Percentiles rank a stretch among this genome's conserved stretches.
Conservation (phyloP, 2,113 vertebrate species). For the Pseudorasbora parva region DNA sequence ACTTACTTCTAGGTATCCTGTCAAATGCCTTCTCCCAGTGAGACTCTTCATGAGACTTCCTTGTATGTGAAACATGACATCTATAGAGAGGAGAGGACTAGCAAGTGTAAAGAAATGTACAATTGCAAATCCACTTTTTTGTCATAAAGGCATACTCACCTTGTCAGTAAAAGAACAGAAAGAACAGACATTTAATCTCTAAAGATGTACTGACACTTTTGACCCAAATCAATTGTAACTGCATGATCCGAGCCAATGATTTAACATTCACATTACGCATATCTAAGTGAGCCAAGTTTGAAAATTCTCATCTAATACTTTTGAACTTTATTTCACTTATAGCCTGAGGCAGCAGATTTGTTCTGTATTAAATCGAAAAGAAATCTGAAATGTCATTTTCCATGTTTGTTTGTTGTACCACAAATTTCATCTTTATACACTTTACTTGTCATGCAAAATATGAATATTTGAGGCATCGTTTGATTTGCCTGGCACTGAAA, state of each 20-base stretch:
- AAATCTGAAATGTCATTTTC: slow-evolving; percentile 12
- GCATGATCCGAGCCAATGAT: slow-evolving; percentile 3
- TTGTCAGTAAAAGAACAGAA: slow-evolving; percentile 1
- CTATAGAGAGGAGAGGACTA: background rate
- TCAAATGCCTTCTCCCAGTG: slow-evolving; percentile 1
- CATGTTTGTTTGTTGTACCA: background rate
- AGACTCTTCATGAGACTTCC: background rate
- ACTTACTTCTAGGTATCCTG: background rate
- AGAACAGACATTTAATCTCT: slow-evolving; percentile 7
- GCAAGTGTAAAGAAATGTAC: slow-evolving; percentile 6
- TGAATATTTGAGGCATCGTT: background rate
- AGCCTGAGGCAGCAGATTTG: background rate
- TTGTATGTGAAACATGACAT: background rate
- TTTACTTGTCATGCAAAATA: background rate
- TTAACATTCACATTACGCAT: slow-evolving; percentile 11
- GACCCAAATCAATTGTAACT: background rate
- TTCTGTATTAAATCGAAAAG: background rate
- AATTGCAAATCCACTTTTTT: background rate
- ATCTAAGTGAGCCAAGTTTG: slow-evolving; percentile 15
- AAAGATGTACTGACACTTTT: slow-evolving; percentile 8
- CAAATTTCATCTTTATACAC: background rate
- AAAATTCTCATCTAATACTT: background rate
- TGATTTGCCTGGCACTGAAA: background rate
- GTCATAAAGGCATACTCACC: background rate
- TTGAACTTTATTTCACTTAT: background rate